These are phyloP conservation scores for Spodoptera litura DNA, from an alignment of 1,140 invertebrate species.

Conservation along the genomic window DNA sequence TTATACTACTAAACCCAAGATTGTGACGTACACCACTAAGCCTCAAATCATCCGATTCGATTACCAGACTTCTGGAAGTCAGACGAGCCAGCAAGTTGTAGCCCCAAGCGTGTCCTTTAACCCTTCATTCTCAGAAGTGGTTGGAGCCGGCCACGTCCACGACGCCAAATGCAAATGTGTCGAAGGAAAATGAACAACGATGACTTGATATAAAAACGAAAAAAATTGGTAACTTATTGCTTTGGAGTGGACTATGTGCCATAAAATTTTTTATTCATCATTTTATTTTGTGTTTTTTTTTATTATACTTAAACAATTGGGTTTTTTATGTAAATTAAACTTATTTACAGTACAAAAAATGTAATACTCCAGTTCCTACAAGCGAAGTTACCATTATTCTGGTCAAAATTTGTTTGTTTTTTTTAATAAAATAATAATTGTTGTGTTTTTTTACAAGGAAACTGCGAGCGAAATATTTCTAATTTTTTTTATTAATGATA, in stretches of 20 bases:
- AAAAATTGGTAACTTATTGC: conserved; percentile 50
- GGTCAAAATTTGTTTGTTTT: conserved; percentile 22
- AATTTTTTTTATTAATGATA: conserved; percentile 28
- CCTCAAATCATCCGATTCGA: conserved; percentile 72
- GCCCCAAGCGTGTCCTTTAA: conserved; percentile 73
- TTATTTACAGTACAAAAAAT: conserved; percentile 50
- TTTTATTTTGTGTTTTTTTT: conserved; percentile 46
- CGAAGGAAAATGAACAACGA: conserved; percentile 66
- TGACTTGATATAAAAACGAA: conserved; percentile 20
- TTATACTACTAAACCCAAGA: conserved; percentile 72
- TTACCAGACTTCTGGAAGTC: conserved; percentile 73
- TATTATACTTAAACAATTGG: too few relatives aligned
- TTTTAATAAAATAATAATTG: conserved; percentile 7
- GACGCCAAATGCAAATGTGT: conserved; percentile 74
- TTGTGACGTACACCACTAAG: conserved; percentile 69
- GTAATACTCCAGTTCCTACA: conserved; percentile 61
- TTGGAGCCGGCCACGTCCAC: conserved; percentile 66
- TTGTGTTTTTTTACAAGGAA: conserved; percentile 28
- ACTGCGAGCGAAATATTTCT: conserved; percentile 20
- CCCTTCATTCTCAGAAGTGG: conserved; percentile 69
- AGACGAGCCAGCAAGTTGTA: conserved; percentile 74
- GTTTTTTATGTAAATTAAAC: neutral
- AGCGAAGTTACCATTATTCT: conserved; percentile 53
- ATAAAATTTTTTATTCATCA: conserved; percentile 57
- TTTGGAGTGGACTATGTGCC: conserved; percentile 62